Evolutionary conservation across 1,140 invertebrate genomes (phyloP), one percentile per base, ranked within the genome.

Genomic region (Trinorchestia longiramus): DNA sequence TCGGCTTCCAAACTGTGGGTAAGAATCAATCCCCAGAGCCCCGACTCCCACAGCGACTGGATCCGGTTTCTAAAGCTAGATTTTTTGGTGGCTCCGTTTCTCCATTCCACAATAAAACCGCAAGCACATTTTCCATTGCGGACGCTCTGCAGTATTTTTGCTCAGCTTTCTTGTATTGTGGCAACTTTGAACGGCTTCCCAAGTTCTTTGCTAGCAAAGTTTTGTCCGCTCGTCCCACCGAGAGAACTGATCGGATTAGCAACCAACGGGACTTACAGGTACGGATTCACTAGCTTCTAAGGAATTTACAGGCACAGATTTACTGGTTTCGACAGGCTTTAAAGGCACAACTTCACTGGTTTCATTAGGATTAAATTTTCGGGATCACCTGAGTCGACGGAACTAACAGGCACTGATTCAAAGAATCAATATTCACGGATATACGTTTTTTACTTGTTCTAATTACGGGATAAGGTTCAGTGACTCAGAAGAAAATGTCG

Each of bases 171-270:
- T 77, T 77, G 62, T 77, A 77, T 77, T 77, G 62, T 77, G 62
- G 62, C 62, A 77, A 77, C 62, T 77, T 77, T 77, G 62, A 28
- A 3, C 62, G 62, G 62, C 62, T 77, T 77, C 62, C 62, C 62
- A 77, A 77, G 62, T 77, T 77, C 62, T 77, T 77, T 77, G 62
- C 36, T 77, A 77, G 62, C 62, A 77, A 77, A 77, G 62, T 77
- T 77, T 77, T 77, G 62, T 77, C 62, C 62, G 62, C 62, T 77
- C 62, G 62, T 77, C 62, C 62, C 62, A 77, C 62, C 15, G 62
- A 77, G 62, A 77, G 62, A 77, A 77, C 62, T 77, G 62, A 77
- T 77, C 62, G 62, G 62, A 77, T 77, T 77, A 77, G 62, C 62
- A 36, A 77, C 62, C 62, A 77, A 77, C 62, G 62, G 28, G 62